A percentile compares a stretch with the other conserved stretches of the same genome.
phyloP scores from a whole-genome alignment of 2,888 invertebrate genomes.

The Anaspis maculata region DNA sequence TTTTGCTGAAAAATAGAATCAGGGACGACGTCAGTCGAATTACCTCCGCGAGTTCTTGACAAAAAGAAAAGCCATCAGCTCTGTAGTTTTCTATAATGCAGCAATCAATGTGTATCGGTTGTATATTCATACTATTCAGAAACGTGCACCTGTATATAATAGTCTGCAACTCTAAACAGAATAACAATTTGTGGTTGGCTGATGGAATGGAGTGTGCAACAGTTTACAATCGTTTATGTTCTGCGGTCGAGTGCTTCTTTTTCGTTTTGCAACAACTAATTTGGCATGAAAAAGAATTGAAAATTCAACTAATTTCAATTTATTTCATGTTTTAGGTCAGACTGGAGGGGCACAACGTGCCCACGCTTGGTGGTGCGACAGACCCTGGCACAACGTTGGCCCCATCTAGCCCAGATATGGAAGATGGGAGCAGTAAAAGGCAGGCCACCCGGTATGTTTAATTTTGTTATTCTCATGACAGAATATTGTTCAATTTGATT shows the following conservation, averaged over 20 bases:
- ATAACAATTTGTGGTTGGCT: no score
- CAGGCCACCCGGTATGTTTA: slow-evolving; percentile 54
- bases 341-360: slow-evolving; percentile 35
- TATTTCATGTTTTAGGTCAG: slow-evolving; percentile 22
- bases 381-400: slow-evolving; percentile 27
- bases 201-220: not conserved
- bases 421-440: slow-evolving; percentile 65
- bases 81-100: no score
- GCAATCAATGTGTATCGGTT: no score
- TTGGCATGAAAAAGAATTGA: no score
- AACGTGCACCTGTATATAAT: no score
- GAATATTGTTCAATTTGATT: not conserved
- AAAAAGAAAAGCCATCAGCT: no score
- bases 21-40: no score
- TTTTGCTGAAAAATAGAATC: no score
- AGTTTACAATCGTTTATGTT: not conserved
- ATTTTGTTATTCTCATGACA: not conserved
- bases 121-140: no score
- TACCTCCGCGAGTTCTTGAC: no score
- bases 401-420: slow-evolving; percentile 53
- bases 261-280: no score
- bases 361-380: slow-evolving; percentile 24
- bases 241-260: not conserved
- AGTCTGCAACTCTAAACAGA: no score
- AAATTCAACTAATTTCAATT: not conserved